Conservation (phyloP, 2,797 vertebrate genomes). For the Gadopsis marmoratus region DNA sequence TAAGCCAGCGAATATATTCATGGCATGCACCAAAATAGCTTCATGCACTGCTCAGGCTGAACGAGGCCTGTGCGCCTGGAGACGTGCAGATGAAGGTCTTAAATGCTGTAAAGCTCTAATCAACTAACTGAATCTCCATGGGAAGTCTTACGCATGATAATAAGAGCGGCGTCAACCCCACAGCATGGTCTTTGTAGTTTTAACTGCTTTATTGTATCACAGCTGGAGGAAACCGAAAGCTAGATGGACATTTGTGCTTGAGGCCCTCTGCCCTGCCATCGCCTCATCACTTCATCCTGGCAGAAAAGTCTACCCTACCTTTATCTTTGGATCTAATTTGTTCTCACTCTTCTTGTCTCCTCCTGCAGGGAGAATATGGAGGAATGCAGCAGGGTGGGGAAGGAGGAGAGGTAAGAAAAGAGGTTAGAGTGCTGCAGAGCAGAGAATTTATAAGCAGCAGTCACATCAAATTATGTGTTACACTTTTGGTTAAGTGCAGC, state of each 20-base stretch:
- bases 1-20: constrained; percentile 16
- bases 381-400: constrained; percentile 86
- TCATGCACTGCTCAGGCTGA: constrained; percentile 39
- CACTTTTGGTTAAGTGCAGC: neutral
- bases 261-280: constrained; percentile 27
- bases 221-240: constrained; percentile 2
- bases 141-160: constrained; percentile 45
- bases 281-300: constrained; percentile 32
- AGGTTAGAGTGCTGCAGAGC: neutral
- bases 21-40: constrained; percentile 46
- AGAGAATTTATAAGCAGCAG: neutral
- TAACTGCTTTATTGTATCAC: constrained; percentile 19
- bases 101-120: constrained; percentile 36
- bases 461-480: constrained; percentile 1
- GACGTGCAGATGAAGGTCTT: constrained; percentile 10
- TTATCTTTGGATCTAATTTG: neutral
- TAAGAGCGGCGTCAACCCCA: neutral
- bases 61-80: constrained; percentile 28
- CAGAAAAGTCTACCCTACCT: neutral
- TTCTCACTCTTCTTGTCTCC: constrained; percentile 13
- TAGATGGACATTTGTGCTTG: constrained; percentile 22
- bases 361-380: constrained; percentile 83
- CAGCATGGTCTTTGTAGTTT: constrained; percentile 48
- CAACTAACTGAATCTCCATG: constrained; percentile 33
- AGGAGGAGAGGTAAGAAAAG: constrained; percentile 84